Evolutionary conservation across 2,888 invertebrate genomes (phyloP).

Genomic region (Acanthosepion lycidas): DNA sequence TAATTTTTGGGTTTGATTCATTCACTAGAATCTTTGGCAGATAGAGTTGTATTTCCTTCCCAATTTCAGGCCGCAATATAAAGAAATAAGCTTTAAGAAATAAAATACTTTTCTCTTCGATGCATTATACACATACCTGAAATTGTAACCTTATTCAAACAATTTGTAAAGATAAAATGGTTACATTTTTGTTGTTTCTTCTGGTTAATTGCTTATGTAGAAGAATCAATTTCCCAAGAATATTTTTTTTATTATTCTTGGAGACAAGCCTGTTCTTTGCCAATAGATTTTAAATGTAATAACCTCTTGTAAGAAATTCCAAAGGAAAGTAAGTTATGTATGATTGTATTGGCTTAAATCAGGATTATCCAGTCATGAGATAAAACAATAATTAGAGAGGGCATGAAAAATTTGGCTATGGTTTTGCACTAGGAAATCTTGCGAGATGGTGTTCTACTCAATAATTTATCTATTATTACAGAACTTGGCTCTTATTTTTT

Average conservation of each 20-base stretch:
- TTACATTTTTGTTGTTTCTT: constrained; percentile 6
- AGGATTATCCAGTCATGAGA: too few relatives aligned
- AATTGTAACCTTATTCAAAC: neutral
- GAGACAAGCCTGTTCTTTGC: too few relatives aligned
- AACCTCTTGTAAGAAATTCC: too few relatives aligned
- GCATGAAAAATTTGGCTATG: neutral
- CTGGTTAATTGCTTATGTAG: neutral
- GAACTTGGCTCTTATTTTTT: neutral
- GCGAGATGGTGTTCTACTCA: neutral
- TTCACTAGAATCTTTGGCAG: neutral
- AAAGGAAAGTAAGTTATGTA: too few relatives aligned
- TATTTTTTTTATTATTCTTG: neutral
- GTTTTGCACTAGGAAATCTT: neutral
- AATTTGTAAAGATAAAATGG: neutral
- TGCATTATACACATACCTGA: neutral
- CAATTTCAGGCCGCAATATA: neutral
- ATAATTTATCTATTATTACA: neutral
- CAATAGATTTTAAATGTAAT: too few relatives aligned
- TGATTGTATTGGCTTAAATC: too few relatives aligned
- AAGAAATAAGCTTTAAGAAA: neutral
- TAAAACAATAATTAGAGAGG: too few relatives aligned
- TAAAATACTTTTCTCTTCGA: neutral
- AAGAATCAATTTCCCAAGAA: neutral
- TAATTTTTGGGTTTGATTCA: neutral
- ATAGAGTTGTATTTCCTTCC: neutral